Base-by-base conservation (phyloP, 2,888 invertebrate species). In the Amblyjoppa fuscipennis region DNA sequence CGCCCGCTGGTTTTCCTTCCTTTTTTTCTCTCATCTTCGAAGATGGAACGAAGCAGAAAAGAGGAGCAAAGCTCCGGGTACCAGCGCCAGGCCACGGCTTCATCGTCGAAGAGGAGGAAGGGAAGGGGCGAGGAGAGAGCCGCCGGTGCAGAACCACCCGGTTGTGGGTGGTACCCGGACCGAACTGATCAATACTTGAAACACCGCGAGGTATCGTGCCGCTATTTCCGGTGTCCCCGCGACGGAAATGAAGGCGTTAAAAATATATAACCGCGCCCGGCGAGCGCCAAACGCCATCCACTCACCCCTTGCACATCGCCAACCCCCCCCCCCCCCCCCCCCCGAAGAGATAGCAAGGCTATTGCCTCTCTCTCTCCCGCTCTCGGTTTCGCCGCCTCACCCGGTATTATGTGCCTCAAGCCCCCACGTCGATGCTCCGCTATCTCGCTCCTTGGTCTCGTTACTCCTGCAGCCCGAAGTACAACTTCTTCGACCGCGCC, bases 171-270 rank as follows among this genome's bases (percentile, higher is more conserved):
- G 90, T 90, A 90, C 90, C 92, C 91, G 90, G 91, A 92, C 91
- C 92, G 93, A 94, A 94, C 94, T 94, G 94, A 94, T 94, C 94
- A 94, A 94, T 94, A 94, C 94, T 93, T 93, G 93, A 94, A 94
- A 94, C 94, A 94, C 92, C 93, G 93, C 93, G 93, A 93, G 93
- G 93, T 93, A 93, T 93, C 93, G 93, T 93, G 90, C 90, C 91
- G 93, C 91, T 93, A 93, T 93, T 93, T 93, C 93, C 93, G 93
- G 93, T 93, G 91, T 92, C 90, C 89, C 90, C 90, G 90, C 88
- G 89, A 87, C 93, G 93, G 93, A 93, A 93, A 93, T 93, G 93
- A 93, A 93, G 92, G 91, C 93, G 93, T 93, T 93, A 93, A 93
- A 93, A 93, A 93, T 93, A 93, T 93, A 93, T 92, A 93, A 89